phyloP scores from a whole-genome alignment of 2,888 invertebrate genomes.

The Lissocephala sabroskyi region DNA sequence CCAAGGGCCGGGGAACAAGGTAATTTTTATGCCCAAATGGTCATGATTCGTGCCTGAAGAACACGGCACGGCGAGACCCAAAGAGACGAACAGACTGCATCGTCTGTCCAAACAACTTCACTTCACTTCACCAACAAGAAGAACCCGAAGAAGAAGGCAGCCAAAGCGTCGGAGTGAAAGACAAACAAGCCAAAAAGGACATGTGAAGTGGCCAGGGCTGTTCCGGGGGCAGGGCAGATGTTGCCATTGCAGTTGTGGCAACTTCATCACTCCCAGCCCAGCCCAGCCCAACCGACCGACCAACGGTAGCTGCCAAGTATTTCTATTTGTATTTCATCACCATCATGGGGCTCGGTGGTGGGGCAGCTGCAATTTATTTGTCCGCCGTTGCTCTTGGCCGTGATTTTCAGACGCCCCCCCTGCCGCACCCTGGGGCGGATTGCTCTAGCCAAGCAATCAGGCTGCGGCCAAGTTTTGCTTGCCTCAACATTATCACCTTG shows the following conservation, averaged over 20 bases:
- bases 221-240: conserved; percentile 1
- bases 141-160: too few relatives aligned
- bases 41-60: conserved; percentile 44
- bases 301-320: conserved; percentile 60
- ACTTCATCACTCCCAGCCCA: conserved; percentile 43
- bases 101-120: conserved; percentile 56
- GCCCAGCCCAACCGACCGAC: conserved; percentile 4
- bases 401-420: neutral
- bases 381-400: conserved; percentile 14
- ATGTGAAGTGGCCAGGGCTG: conserved; percentile 50
- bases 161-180: conserved; percentile 55
- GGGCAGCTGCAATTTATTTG: conserved; percentile 62
- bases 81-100: neutral
- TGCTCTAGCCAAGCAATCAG: too few relatives aligned
- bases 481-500: conserved; percentile 53
- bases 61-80: neutral
- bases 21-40: conserved; percentile 58
- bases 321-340: conserved; percentile 67
- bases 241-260: conserved; percentile 30
- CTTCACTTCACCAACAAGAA: conserved; percentile 10
- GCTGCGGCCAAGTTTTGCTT: conserved; percentile 24
- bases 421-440: neutral
- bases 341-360: conserved; percentile 15
- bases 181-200: conserved; percentile 63
- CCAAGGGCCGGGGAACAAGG: conserved; percentile 21